These are phyloP conservation scores for Temnothorax longispinosus DNA, from an alignment of 1,140 invertebrate genomes.

Conservation along the genomic window DNA sequence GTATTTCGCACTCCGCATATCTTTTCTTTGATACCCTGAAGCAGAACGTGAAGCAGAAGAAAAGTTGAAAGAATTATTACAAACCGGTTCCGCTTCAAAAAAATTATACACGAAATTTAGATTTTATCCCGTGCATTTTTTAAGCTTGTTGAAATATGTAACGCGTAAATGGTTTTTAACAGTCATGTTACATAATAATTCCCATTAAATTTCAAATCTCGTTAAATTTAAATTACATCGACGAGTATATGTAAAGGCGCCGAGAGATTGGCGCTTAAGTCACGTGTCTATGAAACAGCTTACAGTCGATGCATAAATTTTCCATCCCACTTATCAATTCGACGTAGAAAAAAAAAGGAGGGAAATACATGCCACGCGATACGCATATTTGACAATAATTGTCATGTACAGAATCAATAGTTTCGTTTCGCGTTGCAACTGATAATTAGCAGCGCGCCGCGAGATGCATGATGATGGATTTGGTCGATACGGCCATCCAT, in stretches of 20 bases:
- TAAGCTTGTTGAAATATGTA: neutral
- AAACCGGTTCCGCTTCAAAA: neutral
- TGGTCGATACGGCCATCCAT: conserved; percentile 39
- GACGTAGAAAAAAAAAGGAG: neutral
- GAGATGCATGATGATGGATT: conserved; percentile 44
- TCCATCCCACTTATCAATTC: neutral
- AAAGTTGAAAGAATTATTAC: neutral
- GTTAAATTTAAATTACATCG: neutral
- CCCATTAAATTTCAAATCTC: neutral
- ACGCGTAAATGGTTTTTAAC: neutral
- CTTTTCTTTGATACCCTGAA: neutral
- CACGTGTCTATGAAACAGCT: no score
- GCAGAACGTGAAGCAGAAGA: neutral
- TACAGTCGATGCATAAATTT: conserved; percentile 27
- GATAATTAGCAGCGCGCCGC: conserved; percentile 59
- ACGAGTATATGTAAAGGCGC: neutral
- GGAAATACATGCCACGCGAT: neutral
- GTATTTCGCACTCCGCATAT: neutral
- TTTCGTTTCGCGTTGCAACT: conserved; percentile 14
- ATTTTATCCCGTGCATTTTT: neutral
- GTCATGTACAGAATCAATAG: conserved; percentile 42
- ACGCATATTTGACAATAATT: conserved; percentile 31
- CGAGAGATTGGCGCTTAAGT: neutral
- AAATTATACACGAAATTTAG: neutral
- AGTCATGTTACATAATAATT: neutral